Base-by-base conservation (phyloP, 2,113 vertebrate species). In the Brachyhypopomus gauderio region DNA sequence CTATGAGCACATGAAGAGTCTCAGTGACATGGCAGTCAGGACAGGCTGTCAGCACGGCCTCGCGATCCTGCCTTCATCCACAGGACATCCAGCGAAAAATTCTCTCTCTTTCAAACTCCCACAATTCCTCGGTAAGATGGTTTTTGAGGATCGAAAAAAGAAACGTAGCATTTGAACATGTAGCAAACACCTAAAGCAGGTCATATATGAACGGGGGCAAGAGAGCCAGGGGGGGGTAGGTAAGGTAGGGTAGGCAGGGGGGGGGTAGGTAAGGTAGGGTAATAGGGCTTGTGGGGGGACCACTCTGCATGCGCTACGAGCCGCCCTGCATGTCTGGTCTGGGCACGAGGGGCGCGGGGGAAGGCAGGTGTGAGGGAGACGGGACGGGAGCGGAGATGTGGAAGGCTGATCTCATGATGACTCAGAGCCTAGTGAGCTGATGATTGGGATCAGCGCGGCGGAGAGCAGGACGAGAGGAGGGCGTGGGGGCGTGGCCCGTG, bases 401-500 rank as follows among this genome's bases (percentile, higher is more conserved):
- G 87, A 90, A 86, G 88, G 77, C 86, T 77, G 90, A 89, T 90
- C 87, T 88, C 85, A 87, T 74, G 89, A 94, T 92, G 91, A 92
- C 91, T 84, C 86, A 34, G 70, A 22, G 23, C 12, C 45, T 84
- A 81, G 79, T 52, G 25, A 80, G 56, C 27, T 22, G 55, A 72
- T 75, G 77, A 86, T 74, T 76, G 83, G 55, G 45, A 74, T 81
- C 70, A 30, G 77, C 16, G 76, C 52, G 19, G 20, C 30, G 30
- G 62, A 82, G 80, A 71, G 23, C 22, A n/a, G n/a, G 63, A 63
- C 23, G 71, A 64, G 30, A 72, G 9, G 25, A 85, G 87, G 88
- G 75, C 27, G 30, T 22, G 70, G 81, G 72, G 81, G 85, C 89
- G 87, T 82, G 85, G 81, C 82, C 80, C 59, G 72, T 73, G 86